These are phyloP conservation scores for Acronicta psi DNA, from an alignment of 2,888 invertebrate genomes.

Conservation along the genomic window DNA sequence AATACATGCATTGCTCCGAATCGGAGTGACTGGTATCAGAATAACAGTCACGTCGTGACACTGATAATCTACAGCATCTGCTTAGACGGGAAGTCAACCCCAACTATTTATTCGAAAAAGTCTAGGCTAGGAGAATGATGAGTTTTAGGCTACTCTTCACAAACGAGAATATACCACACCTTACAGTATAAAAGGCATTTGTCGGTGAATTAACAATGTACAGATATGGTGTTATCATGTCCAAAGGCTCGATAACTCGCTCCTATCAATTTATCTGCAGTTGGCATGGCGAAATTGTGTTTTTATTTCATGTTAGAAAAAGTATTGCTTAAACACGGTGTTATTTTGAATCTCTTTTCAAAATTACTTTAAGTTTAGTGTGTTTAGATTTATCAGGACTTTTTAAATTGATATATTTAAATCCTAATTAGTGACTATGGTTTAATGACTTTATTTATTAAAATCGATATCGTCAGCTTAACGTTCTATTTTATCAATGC, in stretches of 20 bases:
- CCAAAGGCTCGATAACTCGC: constrained; percentile 47
- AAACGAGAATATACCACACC: constrained; percentile 14
- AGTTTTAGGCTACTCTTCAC: neutral
- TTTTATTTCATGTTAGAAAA: constrained; percentile 14
- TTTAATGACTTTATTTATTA: neutral
- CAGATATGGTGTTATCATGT: constrained; percentile 49
- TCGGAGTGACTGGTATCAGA: no score
- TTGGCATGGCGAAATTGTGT: constrained; percentile 30
- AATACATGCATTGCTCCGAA: no score
- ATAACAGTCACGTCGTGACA: no score
- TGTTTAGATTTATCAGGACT: no score
- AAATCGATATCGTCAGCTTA: neutral
- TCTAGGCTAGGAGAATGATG: no score
- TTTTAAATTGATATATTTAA: no score
- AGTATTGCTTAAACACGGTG: neutral
- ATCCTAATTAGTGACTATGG: neutral
- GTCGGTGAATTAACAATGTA: constrained; percentile 35
- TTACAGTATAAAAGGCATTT: constrained; percentile 15
- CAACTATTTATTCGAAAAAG: no score
- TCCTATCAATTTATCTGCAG: constrained; percentile 56
- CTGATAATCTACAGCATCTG: no score
- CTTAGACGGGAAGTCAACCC: no score
- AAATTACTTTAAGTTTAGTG: no score
- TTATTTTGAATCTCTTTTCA: no score
- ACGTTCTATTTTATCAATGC: constrained; percentile 15